A percentile compares a stretch with the other conserved stretches of the same genome.
Evolutionary conservation across 1,140 invertebrate genomes (phyloP).

Genomic region (Brachionus angularis): DNA sequence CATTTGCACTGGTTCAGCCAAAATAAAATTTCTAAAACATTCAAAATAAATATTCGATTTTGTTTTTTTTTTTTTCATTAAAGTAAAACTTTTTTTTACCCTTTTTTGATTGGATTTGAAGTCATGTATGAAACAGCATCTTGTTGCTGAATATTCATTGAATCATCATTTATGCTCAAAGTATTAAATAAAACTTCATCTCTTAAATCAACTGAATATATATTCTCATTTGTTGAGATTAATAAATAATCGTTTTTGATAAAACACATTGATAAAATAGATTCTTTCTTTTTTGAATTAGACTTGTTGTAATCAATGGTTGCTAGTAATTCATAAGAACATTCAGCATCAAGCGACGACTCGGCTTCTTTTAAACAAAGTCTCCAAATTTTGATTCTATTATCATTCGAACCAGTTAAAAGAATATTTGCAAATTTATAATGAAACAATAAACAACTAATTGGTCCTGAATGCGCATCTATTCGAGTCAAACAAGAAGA

Average conservation of each 20-base stretch:
- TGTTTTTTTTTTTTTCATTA: not conserved
- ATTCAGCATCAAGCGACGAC: not conserved
- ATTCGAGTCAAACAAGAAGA: conserved; percentile 40
- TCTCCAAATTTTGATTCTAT: conserved; percentile 32
- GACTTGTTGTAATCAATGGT: not conserved
- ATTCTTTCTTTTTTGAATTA: conserved; percentile 11
- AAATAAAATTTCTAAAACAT: not conserved
- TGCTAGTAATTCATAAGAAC: not conserved
- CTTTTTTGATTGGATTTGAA: conserved; percentile 4
- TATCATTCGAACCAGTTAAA: conserved; percentile 33
- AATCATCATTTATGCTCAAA: not conserved
- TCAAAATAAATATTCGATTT: not conserved
- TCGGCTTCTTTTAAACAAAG: not conserved
- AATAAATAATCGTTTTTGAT: not conserved
- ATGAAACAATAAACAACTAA: conserved; percentile 26
- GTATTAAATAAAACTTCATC: conserved; percentile 3
- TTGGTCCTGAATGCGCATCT: conserved; percentile 15
- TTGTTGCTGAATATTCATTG: not conserved
- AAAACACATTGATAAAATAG: conserved; percentile 22
- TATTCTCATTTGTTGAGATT: not conserved
- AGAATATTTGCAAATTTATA: conserved; percentile 6
- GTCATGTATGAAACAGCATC: conserved; percentile 13
- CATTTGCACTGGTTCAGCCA: not conserved
- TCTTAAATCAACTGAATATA: not conserved
- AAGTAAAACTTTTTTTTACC: not conserved